phyloP scores from a whole-genome alignment of 2,113 vertebrate genomes.

The Alouatta palliata region DNA sequence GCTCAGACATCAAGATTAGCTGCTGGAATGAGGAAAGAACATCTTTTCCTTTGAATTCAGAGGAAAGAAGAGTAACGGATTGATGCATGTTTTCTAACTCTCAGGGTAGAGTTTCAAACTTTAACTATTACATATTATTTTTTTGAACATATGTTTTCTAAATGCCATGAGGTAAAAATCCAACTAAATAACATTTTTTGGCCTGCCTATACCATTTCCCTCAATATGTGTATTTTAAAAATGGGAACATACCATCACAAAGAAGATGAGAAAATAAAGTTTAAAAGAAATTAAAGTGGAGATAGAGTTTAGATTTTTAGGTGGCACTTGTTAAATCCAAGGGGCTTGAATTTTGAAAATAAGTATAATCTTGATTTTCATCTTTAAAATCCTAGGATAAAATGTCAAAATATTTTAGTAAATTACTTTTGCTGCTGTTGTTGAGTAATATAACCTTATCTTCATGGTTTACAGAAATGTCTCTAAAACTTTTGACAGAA shows the following conservation, averaged over 20 bases:
- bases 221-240: not conserved
- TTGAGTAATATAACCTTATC: not conserved
- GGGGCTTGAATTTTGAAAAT: not conserved
- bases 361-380: not conserved
- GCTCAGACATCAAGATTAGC: rapidly evolving
- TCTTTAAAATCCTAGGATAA: not conserved
- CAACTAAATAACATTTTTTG: not conserved
- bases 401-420: not conserved
- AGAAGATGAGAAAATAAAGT: too few relatives aligned
- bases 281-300: not conserved
- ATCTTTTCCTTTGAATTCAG: not conserved
- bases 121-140: not conserved
- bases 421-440: not conserved
- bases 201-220: not conserved
- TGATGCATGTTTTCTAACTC: not conserved
- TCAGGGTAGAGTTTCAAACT: not conserved
- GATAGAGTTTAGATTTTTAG: not conserved
- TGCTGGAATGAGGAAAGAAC: not conserved
- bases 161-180: not conserved
- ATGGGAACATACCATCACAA: not conserved
- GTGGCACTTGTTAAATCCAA: not conserved
- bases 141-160: not conserved
- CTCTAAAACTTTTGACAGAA: not conserved
- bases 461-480: not conserved
- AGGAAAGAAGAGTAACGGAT: not conserved